Evolutionary conservation across 2,113 vertebrate genomes (phyloP).

Genomic region (Burhinus oedicnemus): DNA sequence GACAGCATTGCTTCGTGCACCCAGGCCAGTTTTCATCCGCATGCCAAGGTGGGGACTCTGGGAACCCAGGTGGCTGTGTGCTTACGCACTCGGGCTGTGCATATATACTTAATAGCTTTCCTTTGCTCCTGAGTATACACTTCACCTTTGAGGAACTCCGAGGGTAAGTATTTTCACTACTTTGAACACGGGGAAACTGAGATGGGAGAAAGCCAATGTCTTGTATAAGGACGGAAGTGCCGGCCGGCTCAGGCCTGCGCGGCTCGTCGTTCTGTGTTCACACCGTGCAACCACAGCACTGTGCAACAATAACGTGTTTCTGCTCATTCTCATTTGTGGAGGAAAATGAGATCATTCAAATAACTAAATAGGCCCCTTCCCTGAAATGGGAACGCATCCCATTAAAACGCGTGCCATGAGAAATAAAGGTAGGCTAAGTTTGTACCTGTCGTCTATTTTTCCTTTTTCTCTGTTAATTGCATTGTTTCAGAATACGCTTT

Average conservation of each 20-base stretch:
- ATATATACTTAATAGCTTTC: not conserved
- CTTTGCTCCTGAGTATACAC: not conserved
- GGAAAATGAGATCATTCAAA: not conserved
- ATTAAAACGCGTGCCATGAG: not conserved
- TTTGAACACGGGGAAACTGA: not conserved
- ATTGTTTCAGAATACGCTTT: not conserved
- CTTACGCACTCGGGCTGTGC: not conserved
- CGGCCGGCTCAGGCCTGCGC: not conserved
- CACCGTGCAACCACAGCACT: not conserved
- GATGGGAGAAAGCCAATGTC: not conserved
- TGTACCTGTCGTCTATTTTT: not conserved
- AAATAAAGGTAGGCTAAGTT: not conserved
- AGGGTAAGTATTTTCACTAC: not conserved
- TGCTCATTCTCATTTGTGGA: not conserved
- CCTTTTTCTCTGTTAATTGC: not conserved
- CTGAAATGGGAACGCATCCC: not conserved
- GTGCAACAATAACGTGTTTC: not conserved
- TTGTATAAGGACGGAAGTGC: not conserved
- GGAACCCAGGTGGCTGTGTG: not conserved
- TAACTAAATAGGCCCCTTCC: not conserved
- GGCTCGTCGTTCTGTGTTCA: not conserved
- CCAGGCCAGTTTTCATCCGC: not conserved
- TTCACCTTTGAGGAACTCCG: not conserved
- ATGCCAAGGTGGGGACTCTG: not conserved
- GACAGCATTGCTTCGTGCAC: not conserved